These are phyloP conservation scores for Andrena flavipes DNA, from an alignment of 2,888 invertebrate genomes.

Conservation along the genomic window DNA sequence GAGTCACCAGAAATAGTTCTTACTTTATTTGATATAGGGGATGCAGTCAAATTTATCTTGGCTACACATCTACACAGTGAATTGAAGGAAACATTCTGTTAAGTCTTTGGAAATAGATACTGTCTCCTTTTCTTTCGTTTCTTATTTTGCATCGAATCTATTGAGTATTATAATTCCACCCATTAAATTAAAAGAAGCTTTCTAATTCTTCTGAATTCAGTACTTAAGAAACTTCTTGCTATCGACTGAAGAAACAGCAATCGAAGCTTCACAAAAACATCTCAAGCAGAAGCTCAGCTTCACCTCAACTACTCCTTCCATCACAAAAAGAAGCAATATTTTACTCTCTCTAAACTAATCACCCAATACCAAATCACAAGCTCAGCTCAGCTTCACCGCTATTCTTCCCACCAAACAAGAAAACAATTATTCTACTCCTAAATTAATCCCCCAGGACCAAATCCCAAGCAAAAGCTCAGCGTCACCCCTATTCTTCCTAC, in stretches of 20 bases:
- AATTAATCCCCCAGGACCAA: background rate
- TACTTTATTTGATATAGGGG: constrained; percentile 13
- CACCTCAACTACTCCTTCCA: background rate
- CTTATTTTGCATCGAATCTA: too few relatives aligned
- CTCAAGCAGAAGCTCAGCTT: background rate
- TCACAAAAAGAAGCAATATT: background rate
- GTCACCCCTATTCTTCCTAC: background rate
- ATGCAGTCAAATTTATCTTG: constrained; percentile 12
- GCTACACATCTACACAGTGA: too few relatives aligned
- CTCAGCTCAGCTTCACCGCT: background rate
- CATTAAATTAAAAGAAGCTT: too few relatives aligned
- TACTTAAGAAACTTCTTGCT: background rate
- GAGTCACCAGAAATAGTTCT: constrained; percentile 26
- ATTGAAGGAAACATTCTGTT: too few relatives aligned
- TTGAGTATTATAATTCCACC: too few relatives aligned
- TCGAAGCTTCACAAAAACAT: background rate
- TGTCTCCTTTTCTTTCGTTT: too few relatives aligned
- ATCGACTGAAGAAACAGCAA: background rate
- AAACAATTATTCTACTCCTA: background rate
- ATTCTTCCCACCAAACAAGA: background rate
- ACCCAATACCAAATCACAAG: background rate
- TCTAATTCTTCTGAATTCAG: too few relatives aligned
- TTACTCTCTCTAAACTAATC: too few relatives aligned
- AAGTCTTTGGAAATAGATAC: too few relatives aligned
- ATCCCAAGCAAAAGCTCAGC: background rate